phyloP scores from a whole-genome alignment of 2,888 invertebrate genomes.

The Pandemis heparana region DNA sequence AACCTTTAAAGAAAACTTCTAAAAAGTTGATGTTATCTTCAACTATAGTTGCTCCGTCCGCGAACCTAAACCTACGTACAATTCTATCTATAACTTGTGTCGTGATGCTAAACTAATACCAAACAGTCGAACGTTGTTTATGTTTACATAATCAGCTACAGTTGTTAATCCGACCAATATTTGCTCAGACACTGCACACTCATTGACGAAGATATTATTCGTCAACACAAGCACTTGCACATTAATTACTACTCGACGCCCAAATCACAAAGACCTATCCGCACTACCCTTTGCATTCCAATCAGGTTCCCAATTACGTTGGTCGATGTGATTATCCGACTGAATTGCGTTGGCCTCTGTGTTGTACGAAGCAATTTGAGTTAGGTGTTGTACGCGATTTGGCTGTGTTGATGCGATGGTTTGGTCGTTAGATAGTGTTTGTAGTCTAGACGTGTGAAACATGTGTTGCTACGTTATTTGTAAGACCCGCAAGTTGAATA shows the following conservation, averaged over 20 bases:
- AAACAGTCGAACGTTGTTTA: constrained; percentile 13
- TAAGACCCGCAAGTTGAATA: not conserved
- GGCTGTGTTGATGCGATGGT: constrained; percentile 14
- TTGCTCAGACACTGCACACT: constrained; percentile 32
- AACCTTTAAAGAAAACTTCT: too few relatives aligned
- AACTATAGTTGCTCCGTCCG: too few relatives aligned
- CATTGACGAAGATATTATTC: constrained; percentile 41
- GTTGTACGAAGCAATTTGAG: constrained; percentile 13
- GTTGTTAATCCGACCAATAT: constrained; percentile 35
- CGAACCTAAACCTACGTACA: too few relatives aligned
- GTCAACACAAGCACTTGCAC: constrained; percentile 29
- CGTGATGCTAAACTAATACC: not conserved
- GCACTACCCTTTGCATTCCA: not conserved
- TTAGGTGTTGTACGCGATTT: constrained; percentile 3
- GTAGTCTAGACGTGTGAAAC: constrained; percentile 34
- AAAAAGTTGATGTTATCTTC: too few relatives aligned
- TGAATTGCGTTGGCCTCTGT: constrained; percentile 9
- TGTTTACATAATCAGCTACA: constrained; percentile 35
- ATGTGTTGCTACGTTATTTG: constrained; percentile 25
- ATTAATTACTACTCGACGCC: constrained; percentile 37
- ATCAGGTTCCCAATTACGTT: constrained; percentile 1
- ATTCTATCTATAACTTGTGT: not conserved
- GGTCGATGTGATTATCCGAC: constrained; percentile 3
- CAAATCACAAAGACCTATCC: constrained; percentile 1
- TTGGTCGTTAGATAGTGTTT: constrained; percentile 32